These are phyloP conservation scores for Scelioninae gen. 2 DNA, from an alignment of 2,888 invertebrate genomes.

Conservation along the genomic window DNA sequence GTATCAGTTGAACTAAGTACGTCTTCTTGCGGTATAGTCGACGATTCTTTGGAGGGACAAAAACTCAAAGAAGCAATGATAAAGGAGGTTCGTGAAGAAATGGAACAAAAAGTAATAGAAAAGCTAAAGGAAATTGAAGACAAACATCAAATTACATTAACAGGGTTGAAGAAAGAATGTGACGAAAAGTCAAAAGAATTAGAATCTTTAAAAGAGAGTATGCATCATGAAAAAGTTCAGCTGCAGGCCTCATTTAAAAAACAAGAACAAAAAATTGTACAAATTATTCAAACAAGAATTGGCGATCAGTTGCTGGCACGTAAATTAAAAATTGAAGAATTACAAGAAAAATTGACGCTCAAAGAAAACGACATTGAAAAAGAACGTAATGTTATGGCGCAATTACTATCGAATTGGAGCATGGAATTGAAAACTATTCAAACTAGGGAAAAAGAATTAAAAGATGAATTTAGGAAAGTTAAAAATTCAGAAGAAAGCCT, in stretches of 20 bases:
- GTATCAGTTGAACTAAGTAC: constrained; percentile 69
- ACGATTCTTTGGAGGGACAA: constrained; percentile 72
- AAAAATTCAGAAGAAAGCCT: constrained; percentile 76
- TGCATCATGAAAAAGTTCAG: constrained; percentile 77
- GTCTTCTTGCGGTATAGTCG: constrained; percentile 64
- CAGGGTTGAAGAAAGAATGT: constrained; percentile 76
- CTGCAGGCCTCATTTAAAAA: constrained; percentile 77
- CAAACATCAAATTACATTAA: constrained; percentile 75
- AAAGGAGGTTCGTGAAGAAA: constrained; percentile 81
- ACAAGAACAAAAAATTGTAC: constrained; percentile 77
- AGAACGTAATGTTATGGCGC: constrained; percentile 76
- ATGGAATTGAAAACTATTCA: constrained; percentile 70
- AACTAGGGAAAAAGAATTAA: constrained; percentile 74
- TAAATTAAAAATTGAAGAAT: constrained; percentile 72
- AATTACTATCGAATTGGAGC: constrained; percentile 70
- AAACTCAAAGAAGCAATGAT: constrained; percentile 76
- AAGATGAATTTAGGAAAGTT: constrained; percentile 75
- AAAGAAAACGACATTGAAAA: constrained; percentile 77
- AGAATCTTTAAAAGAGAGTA: constrained; percentile 77
- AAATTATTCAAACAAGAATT: constrained; percentile 75
- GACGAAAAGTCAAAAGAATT: constrained; percentile 78
- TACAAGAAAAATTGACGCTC: constrained; percentile 76
- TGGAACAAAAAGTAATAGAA: constrained; percentile 80
- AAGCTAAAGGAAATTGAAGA: constrained; percentile 79
- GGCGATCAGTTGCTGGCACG: constrained; percentile 67